Percentiles rank a stretch among this genome's conserved stretches.
phyloP scores from a whole-genome alignment of 1,140 invertebrate species.

The Bombus affinis region DNA sequence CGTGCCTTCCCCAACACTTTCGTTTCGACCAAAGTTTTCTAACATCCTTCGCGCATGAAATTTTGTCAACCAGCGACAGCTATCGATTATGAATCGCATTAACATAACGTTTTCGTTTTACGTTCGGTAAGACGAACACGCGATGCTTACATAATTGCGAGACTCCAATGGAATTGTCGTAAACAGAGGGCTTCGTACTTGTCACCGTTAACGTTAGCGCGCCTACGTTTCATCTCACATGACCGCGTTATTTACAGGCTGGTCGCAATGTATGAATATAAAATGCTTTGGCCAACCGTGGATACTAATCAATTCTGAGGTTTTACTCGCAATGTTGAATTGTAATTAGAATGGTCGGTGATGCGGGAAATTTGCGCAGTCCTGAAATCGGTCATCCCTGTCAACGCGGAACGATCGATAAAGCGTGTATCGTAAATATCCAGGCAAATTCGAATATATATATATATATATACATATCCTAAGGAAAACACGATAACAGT shows the following conservation, averaged over 20 bases:
- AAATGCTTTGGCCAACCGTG: too few relatives aligned
- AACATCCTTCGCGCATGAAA: not conserved
- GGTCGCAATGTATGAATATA: not conserved
- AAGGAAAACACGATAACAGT: not conserved
- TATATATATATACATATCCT: too few relatives aligned
- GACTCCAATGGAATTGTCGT: not conserved
- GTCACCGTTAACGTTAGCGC: not conserved
- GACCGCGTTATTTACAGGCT: not conserved
- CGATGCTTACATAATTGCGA: constrained; percentile 42
- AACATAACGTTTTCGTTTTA: constrained; percentile 44
- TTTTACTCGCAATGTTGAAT: not conserved
- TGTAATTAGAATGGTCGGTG: constrained; percentile 15
- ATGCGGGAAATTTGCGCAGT: constrained; percentile 25
- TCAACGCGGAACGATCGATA: not conserved
- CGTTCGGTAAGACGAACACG: constrained; percentile 22
- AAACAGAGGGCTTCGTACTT: not conserved
- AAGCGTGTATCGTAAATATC: not conserved
- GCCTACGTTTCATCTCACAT: not conserved
- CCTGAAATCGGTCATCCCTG: not conserved
- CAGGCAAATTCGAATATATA: too few relatives aligned
- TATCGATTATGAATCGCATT: constrained; percentile 30
- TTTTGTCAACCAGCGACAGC: not conserved
- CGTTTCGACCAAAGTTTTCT: too few relatives aligned
- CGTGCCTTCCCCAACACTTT: too few relatives aligned
- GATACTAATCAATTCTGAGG: not conserved